Evolutionary conservation across 2,797 vertebrate genomes (phyloP), one percentile per base, ranked within the genome.

Genomic region (Telmatherina bonti): DNA sequence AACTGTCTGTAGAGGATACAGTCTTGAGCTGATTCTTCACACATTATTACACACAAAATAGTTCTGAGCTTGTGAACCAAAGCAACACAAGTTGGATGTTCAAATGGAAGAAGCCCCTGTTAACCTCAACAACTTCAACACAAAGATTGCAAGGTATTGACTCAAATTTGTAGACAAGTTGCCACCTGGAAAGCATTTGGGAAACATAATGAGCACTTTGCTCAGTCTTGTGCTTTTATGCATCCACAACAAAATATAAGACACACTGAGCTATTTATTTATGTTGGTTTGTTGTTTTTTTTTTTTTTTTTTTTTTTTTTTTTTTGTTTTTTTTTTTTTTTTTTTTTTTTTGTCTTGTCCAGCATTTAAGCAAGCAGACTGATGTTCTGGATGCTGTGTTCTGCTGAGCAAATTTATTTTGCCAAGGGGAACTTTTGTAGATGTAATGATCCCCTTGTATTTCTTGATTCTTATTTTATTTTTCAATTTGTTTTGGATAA

Each of bases 251-350:
- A 12, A n/a, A n/a, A n/a, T n/a, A n/a, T 62, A 33, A 68, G 38
- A 20, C 38, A 62, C 72, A 78, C 66, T 72, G 65, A 79, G 67
- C 64, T 49, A 70, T 53, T 27, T 29, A 6, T 53, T 79, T 68
- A 41, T 45, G 62, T 80, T 72, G 69, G 59, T 76, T 78, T 78
- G 69, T 85, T 83, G 72, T 82, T 60, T n/a, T n/a, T n/a, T n/a
- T n/a, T n/a, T n/a, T n/a, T n/a, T n/a, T n/a, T n/a, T n/a, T n/a
- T n/a, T n/a, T n/a, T n/a, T n/a, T n/a, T n/a, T n/a, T n/a, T n/a
- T n/a, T n/a, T n/a, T n/a, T n/a, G n/a, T n/a, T n/a, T n/a, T n/a
- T n/a, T n/a, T n/a, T n/a, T n/a, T n/a, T n/a, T n/a, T n/a, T n/a
- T n/a, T n/a, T n/a, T n/a, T n/a, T n/a, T n/a, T n/a, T n/a, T n/a